Conservation (phyloP, 2,888 invertebrate species). For the Ephialtes manifestator region DNA sequence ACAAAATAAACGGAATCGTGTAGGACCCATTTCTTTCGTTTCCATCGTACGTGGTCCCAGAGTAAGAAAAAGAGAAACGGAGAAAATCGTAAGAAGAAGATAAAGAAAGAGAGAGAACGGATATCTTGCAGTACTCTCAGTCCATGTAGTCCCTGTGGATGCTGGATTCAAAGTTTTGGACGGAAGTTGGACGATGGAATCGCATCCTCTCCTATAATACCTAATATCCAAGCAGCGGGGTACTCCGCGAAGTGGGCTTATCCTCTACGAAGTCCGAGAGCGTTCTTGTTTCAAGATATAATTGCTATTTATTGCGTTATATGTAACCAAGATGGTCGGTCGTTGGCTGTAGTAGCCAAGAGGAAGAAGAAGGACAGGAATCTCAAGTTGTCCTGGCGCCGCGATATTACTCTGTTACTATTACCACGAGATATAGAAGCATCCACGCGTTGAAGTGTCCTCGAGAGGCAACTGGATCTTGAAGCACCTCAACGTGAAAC, state of each 20-base stretch:
- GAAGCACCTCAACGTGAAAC: slow-evolving; percentile 14
- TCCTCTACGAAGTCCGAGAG: slow-evolving; percentile 47
- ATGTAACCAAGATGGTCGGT: slow-evolving; percentile 48
- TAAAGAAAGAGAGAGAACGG: too few species aligned
- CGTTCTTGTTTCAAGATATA: slow-evolving; percentile 73
- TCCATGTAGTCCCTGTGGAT: slow-evolving; percentile 30
- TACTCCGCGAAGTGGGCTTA: slow-evolving; percentile 47
- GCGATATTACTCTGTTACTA: slow-evolving; percentile 43
- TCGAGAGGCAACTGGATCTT: background rate
- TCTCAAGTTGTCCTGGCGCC: slow-evolving; percentile 18
- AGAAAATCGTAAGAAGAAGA: too few species aligned
- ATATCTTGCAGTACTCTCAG: slow-evolving; percentile 1
- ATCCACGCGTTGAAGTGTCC: slow-evolving; percentile 11
- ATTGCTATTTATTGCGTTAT: slow-evolving; percentile 79
- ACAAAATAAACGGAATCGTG: slow-evolving; percentile 35
- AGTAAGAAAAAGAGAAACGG: background rate
- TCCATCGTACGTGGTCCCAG: slow-evolving; percentile 5
- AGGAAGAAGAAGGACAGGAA: slow-evolving; percentile 23
- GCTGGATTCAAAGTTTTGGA: slow-evolving; percentile 55
- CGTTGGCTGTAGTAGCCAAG: slow-evolving; percentile 28
- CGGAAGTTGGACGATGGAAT: slow-evolving; percentile 40
- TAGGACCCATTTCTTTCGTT: slow-evolving; percentile 19
- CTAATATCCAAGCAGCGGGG: slow-evolving; percentile 49
- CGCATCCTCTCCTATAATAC: slow-evolving; percentile 39
- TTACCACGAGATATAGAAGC: slow-evolving; percentile 18